These are phyloP conservation scores for Cryptomyrus ogoouensis DNA, from an alignment of 2,113 vertebrate genomes.

Conservation along the genomic window DNA sequence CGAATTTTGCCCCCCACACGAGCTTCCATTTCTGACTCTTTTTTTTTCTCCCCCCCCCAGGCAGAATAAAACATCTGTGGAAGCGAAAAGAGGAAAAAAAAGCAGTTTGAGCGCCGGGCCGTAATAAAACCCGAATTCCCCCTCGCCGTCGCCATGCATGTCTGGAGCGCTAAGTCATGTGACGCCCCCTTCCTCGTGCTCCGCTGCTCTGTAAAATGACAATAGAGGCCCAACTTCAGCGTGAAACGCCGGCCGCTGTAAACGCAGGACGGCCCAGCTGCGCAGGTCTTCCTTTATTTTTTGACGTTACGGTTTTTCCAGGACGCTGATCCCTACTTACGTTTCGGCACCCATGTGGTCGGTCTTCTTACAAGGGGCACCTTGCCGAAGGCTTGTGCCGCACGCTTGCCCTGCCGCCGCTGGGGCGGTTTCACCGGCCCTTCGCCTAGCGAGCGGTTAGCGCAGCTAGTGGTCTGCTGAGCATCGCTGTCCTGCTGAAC, in stretches of 20 bases:
- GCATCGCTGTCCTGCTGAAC: not conserved
- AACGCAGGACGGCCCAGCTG: not conserved
- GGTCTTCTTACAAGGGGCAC: not conserved
- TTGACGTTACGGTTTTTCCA: not conserved
- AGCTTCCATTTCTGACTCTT: conserved; percentile 3
- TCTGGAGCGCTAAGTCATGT: not conserved
- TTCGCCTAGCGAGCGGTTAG: not conserved
- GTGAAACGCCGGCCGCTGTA: not conserved
- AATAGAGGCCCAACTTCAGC: not conserved
- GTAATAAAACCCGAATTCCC: not conserved
- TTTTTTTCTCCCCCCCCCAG: not conserved
- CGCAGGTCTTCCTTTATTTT: not conserved
- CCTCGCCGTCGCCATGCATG: not conserved
- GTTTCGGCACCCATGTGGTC: not conserved
- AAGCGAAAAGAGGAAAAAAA: not conserved
- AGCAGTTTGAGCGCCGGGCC: not conserved
- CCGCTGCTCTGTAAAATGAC: not conserved
- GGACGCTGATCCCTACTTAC: not conserved
- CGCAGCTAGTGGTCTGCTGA: not conserved
- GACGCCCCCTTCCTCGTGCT: not conserved
- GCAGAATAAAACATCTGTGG: not conserved
- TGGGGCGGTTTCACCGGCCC: not conserved
- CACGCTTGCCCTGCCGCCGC: not conserved
- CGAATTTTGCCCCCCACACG: conserved; percentile 26
- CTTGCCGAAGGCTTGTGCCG: not conserved